Conservation (phyloP, 2,797 vertebrate genomes). For the Anolis apletophallus region DNA sequence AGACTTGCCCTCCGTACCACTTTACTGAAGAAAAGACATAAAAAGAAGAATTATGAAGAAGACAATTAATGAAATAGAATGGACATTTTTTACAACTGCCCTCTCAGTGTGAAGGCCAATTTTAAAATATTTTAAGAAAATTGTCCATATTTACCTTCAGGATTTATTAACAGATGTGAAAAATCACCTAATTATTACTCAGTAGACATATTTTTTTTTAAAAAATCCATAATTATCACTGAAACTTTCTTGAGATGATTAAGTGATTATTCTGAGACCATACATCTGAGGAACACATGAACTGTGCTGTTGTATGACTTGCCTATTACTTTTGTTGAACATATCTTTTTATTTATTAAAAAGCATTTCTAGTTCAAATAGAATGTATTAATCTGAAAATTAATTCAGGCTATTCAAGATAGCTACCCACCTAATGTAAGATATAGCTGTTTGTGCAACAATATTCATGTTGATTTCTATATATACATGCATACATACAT, state of each 20-base stretch:
- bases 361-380: neutral
- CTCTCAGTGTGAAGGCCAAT: neutral
- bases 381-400: neutral
- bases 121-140: neutral
- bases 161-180: neutral
- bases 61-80: neutral
- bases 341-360: neutral
- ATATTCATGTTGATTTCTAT: neutral
- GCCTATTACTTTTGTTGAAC: neutral
- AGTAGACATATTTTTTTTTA: too few species aligned
- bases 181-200: neutral
- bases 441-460: neutral
- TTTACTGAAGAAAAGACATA: slow-evolving; percentile 82
- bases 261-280: neutral
- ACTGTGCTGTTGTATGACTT: neutral
- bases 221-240: neutral
- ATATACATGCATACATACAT: neutral
- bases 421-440: neutral
- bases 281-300: too few species aligned
- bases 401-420: neutral
- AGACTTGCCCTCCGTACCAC: slow-evolving; percentile 96
- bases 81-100: slow-evolving; percentile 10
- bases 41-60: neutral
- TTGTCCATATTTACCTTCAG: neutral
- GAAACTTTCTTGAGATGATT: neutral